Percentiles rank a stretch among this genome's conserved stretches.
Conservation (phyloP, 2,888 invertebrate species). For the Meliscaeva auricollis region DNA sequence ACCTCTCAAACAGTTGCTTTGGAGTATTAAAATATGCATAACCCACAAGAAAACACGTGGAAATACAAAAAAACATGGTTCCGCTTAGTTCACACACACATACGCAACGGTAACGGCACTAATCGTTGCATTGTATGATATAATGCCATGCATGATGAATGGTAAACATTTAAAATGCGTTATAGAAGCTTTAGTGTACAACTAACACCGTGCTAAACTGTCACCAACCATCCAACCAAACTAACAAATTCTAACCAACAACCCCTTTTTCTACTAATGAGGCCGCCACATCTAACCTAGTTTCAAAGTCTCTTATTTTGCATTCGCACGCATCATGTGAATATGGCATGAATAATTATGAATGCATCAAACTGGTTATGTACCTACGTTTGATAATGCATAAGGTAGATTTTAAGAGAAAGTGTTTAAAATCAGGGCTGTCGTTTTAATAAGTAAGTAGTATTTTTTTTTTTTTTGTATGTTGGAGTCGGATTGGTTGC, state of each 20-base stretch:
- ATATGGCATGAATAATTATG: conserved; percentile 36
- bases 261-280: conserved; percentile 12
- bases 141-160: conserved; percentile 14
- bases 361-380: conserved; percentile 28
- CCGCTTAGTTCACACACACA: background rate
- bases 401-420: background rate
- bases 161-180: conserved; percentile 15
- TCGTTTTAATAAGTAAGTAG: background rate
- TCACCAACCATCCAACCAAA: background rate
- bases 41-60: conserved; percentile 30
- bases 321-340: conserved; percentile 48
- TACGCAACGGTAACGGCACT: background rate
- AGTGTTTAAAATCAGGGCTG: background rate
- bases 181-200: background rate
- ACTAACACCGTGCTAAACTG: background rate
- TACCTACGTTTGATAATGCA: background rate
- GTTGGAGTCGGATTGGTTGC: too few relatives aligned
- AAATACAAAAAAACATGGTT: background rate
- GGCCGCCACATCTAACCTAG: conserved; percentile 55
- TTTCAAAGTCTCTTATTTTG: conserved; percentile 52
- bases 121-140: background rate
- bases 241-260: background rate
- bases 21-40: conserved; percentile 1
- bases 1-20: conserved; percentile 7
- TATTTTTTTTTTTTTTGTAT: too few relatives aligned